phyloP scores from a whole-genome alignment of 1,140 invertebrate genomes.

The Apocrypta bakeri region DNA sequence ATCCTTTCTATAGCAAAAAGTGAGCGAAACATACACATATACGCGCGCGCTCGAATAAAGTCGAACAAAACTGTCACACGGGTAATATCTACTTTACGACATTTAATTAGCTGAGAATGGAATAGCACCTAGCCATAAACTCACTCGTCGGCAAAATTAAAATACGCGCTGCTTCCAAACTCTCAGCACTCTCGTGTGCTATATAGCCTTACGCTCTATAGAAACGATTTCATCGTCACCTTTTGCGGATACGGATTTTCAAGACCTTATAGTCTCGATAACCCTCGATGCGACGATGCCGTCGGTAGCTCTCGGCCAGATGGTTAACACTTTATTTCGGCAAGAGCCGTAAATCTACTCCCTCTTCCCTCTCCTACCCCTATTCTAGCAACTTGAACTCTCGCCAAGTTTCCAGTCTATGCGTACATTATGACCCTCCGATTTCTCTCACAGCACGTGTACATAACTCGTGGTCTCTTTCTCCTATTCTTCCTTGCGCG shows the following conservation, averaged over 20 bases:
- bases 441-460: slow-evolving; percentile 3
- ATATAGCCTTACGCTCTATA: too few species aligned
- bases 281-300: neutral
- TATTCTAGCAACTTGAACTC: slow-evolving; percentile 50
- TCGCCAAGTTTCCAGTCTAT: slow-evolving; percentile 56
- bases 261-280: neutral
- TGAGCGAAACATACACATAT: too few species aligned
- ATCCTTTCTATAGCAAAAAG: too few species aligned
- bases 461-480: neutral
- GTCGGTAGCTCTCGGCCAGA: slow-evolving; percentile 37
- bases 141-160: neutral
- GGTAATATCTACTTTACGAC: neutral
- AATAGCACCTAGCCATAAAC: neutral
- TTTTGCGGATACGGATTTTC: slow-evolving; percentile 7
- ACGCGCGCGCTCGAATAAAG: too few species aligned
- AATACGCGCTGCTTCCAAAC: neutral
- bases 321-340: slow-evolving; percentile 55
- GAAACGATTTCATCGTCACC: neutral
- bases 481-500: slow-evolving; percentile 24
- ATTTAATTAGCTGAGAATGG: neutral
- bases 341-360: slow-evolving; percentile 52
- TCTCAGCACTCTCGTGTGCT: too few species aligned
- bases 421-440: slow-evolving; percentile 55
- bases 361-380: neutral
- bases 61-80: too few species aligned